Percentiles rank a stretch among this genome's conserved stretches.
Evolutionary conservation across 2,888 invertebrate species (phyloP).

Genomic region (Tetrapedia diversipes): DNA sequence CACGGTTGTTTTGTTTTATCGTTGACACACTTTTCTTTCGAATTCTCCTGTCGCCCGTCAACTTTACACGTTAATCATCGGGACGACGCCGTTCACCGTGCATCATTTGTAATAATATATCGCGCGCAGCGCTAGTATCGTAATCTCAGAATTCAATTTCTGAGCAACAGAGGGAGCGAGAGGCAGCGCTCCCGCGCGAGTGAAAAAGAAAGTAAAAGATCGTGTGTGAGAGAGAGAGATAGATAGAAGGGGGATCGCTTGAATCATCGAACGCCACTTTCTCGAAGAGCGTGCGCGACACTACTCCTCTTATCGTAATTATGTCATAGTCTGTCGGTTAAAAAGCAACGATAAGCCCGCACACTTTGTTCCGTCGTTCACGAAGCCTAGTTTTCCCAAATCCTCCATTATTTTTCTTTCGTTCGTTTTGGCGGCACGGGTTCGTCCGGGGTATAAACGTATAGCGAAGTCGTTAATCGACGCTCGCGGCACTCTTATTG

Average conservation of each 20-base stretch:
- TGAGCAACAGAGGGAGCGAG: background rate
- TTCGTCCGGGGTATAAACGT: background rate
- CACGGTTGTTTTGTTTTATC: conserved; percentile 50
- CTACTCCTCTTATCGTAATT: conserved; percentile 46
- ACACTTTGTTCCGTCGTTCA: conserved; percentile 26
- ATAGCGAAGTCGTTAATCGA: conserved; percentile 42
- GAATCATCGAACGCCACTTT: conserved; percentile 42
- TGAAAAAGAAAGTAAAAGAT: too few relatives aligned
- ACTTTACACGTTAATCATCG: conserved; percentile 30
- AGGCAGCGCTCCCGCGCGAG: too few relatives aligned
- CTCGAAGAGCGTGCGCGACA: conserved; percentile 18
- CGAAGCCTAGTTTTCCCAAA: conserved; percentile 15
- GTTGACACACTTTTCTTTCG: conserved; percentile 51
- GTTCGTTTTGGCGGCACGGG: background rate
- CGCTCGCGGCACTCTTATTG: background rate
- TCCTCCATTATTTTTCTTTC: background rate
- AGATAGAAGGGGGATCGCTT: background rate
- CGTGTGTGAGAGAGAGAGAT: background rate
- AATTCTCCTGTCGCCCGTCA: conserved; percentile 38
- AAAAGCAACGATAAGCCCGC: conserved; percentile 37
- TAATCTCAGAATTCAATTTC: conserved; percentile 40
- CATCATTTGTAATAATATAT: conserved; percentile 36
- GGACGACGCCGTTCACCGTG: background rate
- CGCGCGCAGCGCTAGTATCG: background rate
- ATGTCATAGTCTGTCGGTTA: conserved; percentile 34